These are phyloP conservation scores for Sycophila sp. DNA, from an alignment of 1,140 invertebrate species.

Conservation along the genomic window DNA sequence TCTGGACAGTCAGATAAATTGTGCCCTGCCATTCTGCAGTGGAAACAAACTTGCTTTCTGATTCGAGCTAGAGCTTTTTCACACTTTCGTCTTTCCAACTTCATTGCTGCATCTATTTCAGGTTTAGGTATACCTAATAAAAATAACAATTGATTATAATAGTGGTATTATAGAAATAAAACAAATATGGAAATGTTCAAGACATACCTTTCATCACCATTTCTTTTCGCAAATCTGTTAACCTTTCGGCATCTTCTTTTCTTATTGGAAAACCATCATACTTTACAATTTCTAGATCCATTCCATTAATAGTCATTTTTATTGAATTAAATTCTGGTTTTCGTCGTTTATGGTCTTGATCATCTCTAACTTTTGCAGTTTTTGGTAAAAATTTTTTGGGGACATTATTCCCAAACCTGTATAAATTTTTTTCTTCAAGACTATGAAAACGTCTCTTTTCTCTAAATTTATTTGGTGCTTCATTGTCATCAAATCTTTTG, in stretches of 20 bases:
- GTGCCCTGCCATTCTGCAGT: constrained; percentile 83
- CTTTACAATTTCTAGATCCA: constrained; percentile 71
- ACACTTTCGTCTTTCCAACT: constrained; percentile 76
- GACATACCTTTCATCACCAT: constrained; percentile 72
- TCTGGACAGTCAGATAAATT: constrained; percentile 83
- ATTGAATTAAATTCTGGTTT: constrained; percentile 64
- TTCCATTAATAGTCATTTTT: constrained; percentile 72
- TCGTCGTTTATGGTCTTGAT: constrained; percentile 61
- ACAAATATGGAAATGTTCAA: background rate
- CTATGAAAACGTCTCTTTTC: background rate
- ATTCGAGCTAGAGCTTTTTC: constrained; percentile 75
- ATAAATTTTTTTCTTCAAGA: constrained; percentile 30
- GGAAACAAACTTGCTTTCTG: constrained; percentile 81
- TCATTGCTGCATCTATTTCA: constrained; percentile 74
- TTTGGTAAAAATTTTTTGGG: constrained; percentile 40
- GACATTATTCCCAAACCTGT: constrained; percentile 26
- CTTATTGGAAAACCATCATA: constrained; percentile 78
- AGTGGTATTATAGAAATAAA: no score
- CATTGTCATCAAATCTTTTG: constrained; percentile 27
- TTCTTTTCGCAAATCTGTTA: constrained; percentile 70
- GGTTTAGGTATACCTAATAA: constrained; percentile 69
- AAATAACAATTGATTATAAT: constrained; percentile 3
- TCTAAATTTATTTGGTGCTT: background rate
- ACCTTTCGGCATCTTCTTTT: constrained; percentile 76
- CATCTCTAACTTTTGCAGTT: constrained; percentile 53